A percentile compares a stretch with the other conserved stretches of the same genome.
These are phyloP conservation scores for Metridium senile DNA, from an alignment of 92 coral and sea anemone species.

Conservation along the genomic window DNA sequence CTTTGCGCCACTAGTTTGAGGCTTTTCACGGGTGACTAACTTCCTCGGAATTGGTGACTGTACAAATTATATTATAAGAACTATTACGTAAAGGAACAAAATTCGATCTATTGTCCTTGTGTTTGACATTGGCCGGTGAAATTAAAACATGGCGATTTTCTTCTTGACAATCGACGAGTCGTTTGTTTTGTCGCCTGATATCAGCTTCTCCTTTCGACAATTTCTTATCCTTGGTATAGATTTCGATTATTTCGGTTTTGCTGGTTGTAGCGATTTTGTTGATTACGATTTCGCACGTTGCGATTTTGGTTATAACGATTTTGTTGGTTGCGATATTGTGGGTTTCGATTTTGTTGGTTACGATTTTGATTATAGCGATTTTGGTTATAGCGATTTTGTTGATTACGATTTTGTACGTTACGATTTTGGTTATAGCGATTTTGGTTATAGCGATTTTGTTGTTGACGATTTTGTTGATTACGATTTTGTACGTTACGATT, in stretches of 20 bases:
- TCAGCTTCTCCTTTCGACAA: too few species aligned
- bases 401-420: constrained; percentile 16
- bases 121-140: neutral
- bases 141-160: neutral
- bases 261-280: too few species aligned
- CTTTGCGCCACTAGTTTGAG: too few species aligned
- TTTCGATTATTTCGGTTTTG: constrained; percentile 2
- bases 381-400: neutral
- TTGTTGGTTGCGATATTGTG: neutral
- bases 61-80: too few species aligned
- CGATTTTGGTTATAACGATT: too few species aligned
- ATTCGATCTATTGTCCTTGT: too few species aligned
- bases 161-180: neutral
- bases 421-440: constrained; percentile 17
- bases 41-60: too few species aligned
- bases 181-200: too few species aligned
- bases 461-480: neutral
- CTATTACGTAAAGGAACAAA: too few species aligned
- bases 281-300: too few species aligned
- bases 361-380: constrained; percentile 2
- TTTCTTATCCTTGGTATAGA: neutral
- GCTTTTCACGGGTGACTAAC: too few species aligned
- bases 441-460: constrained; percentile 1
- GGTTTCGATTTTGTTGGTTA: constrained; percentile 13
- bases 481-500: constrained; percentile 23